phyloP scores from a whole-genome alignment of 2,797 vertebrate genomes.

The Kryptopterus vitreolus region DNA sequence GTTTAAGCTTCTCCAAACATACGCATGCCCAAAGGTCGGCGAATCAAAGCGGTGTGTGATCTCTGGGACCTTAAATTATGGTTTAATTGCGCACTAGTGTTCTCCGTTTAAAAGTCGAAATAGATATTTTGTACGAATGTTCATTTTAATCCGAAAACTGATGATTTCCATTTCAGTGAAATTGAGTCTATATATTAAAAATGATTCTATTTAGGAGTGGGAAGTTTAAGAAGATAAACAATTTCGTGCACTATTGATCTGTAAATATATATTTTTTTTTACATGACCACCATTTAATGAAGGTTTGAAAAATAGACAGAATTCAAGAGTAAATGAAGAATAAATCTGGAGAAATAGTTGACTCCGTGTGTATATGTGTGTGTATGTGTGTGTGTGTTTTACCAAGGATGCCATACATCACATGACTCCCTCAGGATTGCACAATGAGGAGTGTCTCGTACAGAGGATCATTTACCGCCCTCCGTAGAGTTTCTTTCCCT shows the following conservation, averaged over 20 bases:
- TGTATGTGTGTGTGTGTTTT: background rate
- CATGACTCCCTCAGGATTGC: background rate
- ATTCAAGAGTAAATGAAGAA: background rate
- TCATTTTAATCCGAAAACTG: background rate
- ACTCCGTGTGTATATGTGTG: background rate
- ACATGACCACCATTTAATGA: background rate
- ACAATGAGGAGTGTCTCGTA: constrained; percentile 2
- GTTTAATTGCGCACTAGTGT: background rate
- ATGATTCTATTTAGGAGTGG: background rate
- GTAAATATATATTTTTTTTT: background rate
- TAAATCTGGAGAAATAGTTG: background rate
- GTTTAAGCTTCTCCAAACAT: background rate
- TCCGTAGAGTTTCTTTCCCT: background rate
- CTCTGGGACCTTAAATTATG: background rate
- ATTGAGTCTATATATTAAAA: background rate
- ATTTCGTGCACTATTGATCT: background rate
- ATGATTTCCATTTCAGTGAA: background rate
- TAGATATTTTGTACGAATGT: background rate
- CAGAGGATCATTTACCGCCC: constrained; percentile 16
- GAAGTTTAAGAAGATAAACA: background rate
- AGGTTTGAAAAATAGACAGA: background rate
- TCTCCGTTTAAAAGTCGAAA: background rate
- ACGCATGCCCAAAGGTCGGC: background rate
- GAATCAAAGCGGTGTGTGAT: background rate
- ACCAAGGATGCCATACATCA: background rate